Percentiles rank a stretch among this genome's conserved stretches.
Evolutionary conservation across 2,113 vertebrate genomes (phyloP).

Genomic region (Aleadryas rufinucha): DNA sequence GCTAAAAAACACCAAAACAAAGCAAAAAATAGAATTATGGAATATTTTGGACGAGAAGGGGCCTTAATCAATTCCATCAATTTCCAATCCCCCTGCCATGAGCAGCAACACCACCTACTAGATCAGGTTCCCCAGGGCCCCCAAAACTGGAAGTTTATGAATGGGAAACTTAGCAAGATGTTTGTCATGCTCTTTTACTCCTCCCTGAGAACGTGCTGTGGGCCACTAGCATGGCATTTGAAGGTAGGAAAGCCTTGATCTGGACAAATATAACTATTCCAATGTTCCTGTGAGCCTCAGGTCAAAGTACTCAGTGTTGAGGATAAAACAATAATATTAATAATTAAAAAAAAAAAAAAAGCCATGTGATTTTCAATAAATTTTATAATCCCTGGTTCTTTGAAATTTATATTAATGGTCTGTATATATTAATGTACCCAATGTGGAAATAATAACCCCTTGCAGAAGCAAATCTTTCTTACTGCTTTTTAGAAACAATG

Average conservation of each 20-base stretch:
- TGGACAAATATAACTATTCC: not conserved
- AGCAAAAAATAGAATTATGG: not conserved
- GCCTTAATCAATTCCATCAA: not conserved
- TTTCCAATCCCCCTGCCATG: not conserved
- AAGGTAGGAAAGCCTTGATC: not conserved
- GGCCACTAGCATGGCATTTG: not conserved
- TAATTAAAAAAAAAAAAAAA: too few species aligned
- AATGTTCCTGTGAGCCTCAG: not conserved
- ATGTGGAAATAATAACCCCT: not conserved
- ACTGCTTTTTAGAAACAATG: not conserved
- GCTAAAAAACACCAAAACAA: not conserved
- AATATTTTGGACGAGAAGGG: not conserved
- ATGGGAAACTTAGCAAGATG: not conserved
- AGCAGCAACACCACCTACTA: not conserved
- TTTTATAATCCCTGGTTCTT: not conserved
- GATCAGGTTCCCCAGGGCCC: not conserved
- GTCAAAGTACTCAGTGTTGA: not conserved
- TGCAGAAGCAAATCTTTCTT: not conserved
- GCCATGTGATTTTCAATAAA: not conserved
- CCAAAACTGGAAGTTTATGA: not conserved
- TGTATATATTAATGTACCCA: not conserved
- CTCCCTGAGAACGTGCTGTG: fast-evolving
- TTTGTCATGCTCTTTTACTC: not conserved
- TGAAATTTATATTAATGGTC: not conserved
- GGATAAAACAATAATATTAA: not conserved